phyloP scores from a whole-genome alignment of 2,888 invertebrate genomes.

The Cosmia trapezina region DNA sequence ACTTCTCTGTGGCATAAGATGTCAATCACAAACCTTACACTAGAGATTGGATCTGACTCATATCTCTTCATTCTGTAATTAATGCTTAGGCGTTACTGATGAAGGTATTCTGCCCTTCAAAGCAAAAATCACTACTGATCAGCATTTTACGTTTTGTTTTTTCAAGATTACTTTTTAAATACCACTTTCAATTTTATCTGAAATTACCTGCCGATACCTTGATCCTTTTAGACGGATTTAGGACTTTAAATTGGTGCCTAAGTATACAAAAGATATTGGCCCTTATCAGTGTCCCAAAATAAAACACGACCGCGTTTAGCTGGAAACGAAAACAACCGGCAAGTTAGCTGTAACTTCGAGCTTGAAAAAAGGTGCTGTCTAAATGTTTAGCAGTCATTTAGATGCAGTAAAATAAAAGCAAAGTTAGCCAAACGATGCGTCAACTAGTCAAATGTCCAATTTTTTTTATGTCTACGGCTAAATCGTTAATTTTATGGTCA shows the following conservation, averaged over 20 bases:
- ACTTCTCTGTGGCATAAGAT: background rate
- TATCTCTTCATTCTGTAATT: background rate
- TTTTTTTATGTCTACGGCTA: slow-evolving; percentile 70
- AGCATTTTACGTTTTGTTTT: background rate
- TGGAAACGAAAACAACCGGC: slow-evolving; percentile 41
- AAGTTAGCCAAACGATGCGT: slow-evolving; percentile 57
- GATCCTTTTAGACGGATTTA: slow-evolving; percentile 10
- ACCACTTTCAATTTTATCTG: slow-evolving; percentile 4
- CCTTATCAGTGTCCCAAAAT: slow-evolving; percentile 56
- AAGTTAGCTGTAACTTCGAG: slow-evolving; percentile 30
- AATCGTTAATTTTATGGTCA: slow-evolving; percentile 76
- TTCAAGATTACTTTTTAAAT: background rate
- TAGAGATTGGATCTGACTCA: background rate
- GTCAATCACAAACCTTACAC: background rate
- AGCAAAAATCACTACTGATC: background rate
- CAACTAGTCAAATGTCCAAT: slow-evolving; percentile 67
- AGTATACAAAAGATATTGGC: slow-evolving; percentile 25
- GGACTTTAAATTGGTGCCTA: slow-evolving; percentile 8
- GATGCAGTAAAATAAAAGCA: slow-evolving; percentile 55
- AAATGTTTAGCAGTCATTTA: slow-evolving; percentile 52
- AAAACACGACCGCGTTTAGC: slow-evolving; percentile 45
- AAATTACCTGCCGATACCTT: background rate
- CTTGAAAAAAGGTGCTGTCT: slow-evolving; percentile 42
- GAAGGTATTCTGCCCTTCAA: background rate
- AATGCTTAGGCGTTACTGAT: background rate